Base-by-base conservation (phyloP, 2,888 invertebrate genomes). In the Eilema sororculum region DNA sequence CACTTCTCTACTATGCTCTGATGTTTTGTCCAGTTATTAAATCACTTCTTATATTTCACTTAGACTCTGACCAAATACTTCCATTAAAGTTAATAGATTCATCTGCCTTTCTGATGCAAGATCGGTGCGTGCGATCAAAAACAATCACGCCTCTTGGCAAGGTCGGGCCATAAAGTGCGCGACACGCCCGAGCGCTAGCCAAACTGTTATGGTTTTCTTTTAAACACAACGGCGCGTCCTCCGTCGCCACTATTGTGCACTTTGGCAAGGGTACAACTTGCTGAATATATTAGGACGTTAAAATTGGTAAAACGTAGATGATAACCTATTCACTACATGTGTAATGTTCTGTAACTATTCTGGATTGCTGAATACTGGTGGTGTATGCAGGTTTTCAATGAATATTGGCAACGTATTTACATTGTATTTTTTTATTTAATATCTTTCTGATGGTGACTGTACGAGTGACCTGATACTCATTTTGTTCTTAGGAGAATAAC, bases 101-200 rank as follows among this genome's bases (percentile, higher is more conserved):
- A 52, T 52, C n/a, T 69, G 71, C 73, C 63, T 72, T n/a, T 66
- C 10, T 28, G 3, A 57, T 28, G 25, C 76, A 73, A 74, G 67
- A 78, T n/a, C 72, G 74, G 75, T 81, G 71, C 75, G 73, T 77
- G 68, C 67, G 73, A 78, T 80, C 78, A 71, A 78, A 81, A 80
- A 80, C 81, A 78, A 81, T 82, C 67, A 80, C 67, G 71, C 67
- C 78, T 78, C 69, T 78, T 81, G 81, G 82, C 83, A 80, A 65
- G 66, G 65, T 63, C 64, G 46, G 71, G 73, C 69, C 77, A 80
- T 80, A 82, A 78, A 75, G 67, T 30, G 69, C 69, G 72, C 61
- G 71, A 68, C 64, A 65, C 70, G 71, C 25, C 52, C 67, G 59
- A 65, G 25, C 70, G 37, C 66, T n/a, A 28, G 77, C 78, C 81